A percentile compares a stretch with the other conserved stretches of the same genome.
These are phyloP conservation scores for Ibidorhyncha struthersii DNA, from an alignment of 2,113 vertebrate genomes.

Conservation along the genomic window DNA sequence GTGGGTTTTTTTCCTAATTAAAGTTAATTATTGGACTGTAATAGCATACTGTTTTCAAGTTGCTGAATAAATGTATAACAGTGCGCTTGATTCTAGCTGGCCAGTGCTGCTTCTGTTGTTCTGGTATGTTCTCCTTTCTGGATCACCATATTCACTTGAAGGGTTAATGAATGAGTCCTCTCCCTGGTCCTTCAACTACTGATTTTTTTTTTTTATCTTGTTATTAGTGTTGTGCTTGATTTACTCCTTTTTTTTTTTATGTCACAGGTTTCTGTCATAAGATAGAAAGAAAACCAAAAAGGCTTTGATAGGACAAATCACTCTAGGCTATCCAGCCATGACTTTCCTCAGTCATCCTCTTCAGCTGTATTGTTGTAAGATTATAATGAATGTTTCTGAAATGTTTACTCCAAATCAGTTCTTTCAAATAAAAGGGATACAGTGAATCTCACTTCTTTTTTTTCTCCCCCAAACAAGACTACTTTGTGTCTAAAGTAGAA, in stretches of 20 bases:
- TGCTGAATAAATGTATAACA: background rate
- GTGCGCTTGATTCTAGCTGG: background rate
- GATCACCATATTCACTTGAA: background rate
- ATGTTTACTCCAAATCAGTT: background rate
- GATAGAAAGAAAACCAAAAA: background rate
- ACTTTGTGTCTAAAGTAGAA: background rate
- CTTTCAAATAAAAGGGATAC: background rate
- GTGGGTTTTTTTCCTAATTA: background rate
- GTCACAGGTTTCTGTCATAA: background rate
- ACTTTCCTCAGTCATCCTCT: background rate
- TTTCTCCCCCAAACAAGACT: background rate
- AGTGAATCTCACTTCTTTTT: background rate
- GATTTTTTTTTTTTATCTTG: background rate
- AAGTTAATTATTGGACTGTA: background rate
- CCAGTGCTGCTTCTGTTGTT: background rate
- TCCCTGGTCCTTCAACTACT: background rate
- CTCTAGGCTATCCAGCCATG: background rate
- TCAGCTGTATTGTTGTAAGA: background rate
- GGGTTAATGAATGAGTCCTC: background rate
- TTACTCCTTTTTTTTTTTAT: background rate
- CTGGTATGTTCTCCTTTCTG: background rate
- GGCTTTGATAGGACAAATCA: background rate
- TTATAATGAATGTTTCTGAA: background rate
- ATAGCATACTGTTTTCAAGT: background rate
- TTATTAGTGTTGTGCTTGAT: background rate